Evolutionary conservation across 35 echinoderm and acorn worm species (phyloP), one percentile per base, ranked within the genome.

Genomic region (Ophiothrix spiculata): DNA sequence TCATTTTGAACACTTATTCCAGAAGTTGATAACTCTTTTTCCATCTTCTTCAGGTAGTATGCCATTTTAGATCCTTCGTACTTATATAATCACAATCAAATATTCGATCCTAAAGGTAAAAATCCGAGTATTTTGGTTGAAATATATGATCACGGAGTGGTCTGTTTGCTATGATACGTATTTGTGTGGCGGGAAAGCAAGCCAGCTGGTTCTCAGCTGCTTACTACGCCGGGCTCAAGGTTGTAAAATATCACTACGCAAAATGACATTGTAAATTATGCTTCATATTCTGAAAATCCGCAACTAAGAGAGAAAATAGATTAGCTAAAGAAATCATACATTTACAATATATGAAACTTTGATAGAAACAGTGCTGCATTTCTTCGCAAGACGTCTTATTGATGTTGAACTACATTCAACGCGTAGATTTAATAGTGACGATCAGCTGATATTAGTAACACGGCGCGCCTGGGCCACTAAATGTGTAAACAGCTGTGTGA

Each of bases 401-500:
- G n/a, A 69, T n/a, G 60, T 69, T 19, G 60, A 10, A 69, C 23
- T 4, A 69, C 60, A 69, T 12, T 4, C 60, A 69, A n/a, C 60
- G 3, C 60, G 29, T 69, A 28, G 60, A 12, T 69, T 25, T 25
- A 69, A 15, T 69, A 28, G 60, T 10, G 17, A 28, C 25, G 29
- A 69, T 69, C 60, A 69, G 8, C 60, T 69, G 8, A 69, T 28
- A 69, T 69, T 28, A 69, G 60, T 69, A 25, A 69, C 16, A 2
- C 25, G 60, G 60, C 60, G 60, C 60, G 60, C 10, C 60, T n/a
- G 60, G 60, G 60, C 8, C 60, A 69, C 60, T 69, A 69, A 49
- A 69, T 69, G 60, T 69, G 60, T 69, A 69, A 69, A 69, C 60
- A 69, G 60, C 60, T 69, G 60, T 69, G 60, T 25, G 60, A 69